A percentile compares a stretch with the other conserved stretches of the same genome.
These are phyloP conservation scores for Athalia cordata DNA, from an alignment of 2,888 invertebrate species.

Conservation along the genomic window DNA sequence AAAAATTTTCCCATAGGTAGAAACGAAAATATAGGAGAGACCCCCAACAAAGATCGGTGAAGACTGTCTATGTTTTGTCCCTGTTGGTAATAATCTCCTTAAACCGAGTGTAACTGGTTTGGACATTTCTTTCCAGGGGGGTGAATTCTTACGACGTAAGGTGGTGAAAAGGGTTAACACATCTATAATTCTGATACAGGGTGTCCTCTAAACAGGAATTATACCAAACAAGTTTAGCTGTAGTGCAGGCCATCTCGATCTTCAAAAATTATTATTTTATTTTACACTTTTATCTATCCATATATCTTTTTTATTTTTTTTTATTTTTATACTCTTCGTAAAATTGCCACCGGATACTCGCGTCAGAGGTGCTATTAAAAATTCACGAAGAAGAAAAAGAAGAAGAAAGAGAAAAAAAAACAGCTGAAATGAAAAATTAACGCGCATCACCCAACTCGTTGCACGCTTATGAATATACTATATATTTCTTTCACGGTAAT, in stretches of 20 bases:
- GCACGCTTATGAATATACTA: neutral
- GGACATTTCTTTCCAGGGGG: conserved; percentile 42
- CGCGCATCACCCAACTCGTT: neutral
- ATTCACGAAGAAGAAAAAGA: neutral
- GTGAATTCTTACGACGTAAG: conserved; percentile 56
- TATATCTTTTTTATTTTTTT: neutral
- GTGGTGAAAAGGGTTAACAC: conserved; percentile 60
- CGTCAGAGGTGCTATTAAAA: neutral
- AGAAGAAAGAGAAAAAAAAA: neutral
- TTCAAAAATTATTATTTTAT: neutral
- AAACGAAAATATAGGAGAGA: conserved; percentile 59
- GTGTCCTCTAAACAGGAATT: conserved; percentile 34
- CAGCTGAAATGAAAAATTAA: neutral
- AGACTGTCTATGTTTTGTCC: conserved; percentile 47
- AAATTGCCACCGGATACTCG: neutral
- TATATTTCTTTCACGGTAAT: neutral
- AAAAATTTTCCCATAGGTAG: conserved; percentile 64
- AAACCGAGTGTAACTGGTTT: conserved; percentile 37
- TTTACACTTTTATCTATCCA: too few relatives aligned
- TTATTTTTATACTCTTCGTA: neutral
- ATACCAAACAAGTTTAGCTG: conserved; percentile 22
- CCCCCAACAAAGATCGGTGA: conserved; percentile 64
- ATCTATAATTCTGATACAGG: conserved; percentile 40
- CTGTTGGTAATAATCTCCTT: conserved; percentile 50
- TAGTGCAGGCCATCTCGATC: neutral